Evolutionary conservation across 2,797 vertebrate genomes (phyloP), one percentile per base, ranked within the genome.

Genomic region (Pseudomugil gertrudae): DNA sequence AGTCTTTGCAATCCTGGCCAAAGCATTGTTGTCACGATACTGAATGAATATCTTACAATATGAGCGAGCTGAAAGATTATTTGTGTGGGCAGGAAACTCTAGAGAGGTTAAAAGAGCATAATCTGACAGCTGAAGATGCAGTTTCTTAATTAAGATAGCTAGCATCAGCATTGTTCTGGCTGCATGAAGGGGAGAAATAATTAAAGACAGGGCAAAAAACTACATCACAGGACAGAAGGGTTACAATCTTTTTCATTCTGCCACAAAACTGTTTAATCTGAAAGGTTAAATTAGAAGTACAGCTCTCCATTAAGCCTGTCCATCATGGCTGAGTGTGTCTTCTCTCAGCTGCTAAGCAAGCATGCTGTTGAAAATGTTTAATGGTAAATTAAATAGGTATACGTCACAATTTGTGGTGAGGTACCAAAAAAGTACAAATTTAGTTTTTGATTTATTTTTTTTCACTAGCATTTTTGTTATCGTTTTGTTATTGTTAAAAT

Each of bases 91-190:
- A 62, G 62, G 70, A 76, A 74, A 65, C 60, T 81, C 64, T 51
- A 17, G 66, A 69, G 69, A 78, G 76, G 79, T 85, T 76, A 80
- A 69, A 62, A 60, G 51, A 84, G 66, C 74, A 51, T 79, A 86
- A 89, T 83, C 70, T 74, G 78, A 83, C 86, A 89, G 86, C 86
- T 89, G 72, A 83, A 84, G 83, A 82, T 81, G 83, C 79, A 72
- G 77, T 78, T 83, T 86, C 72, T 69, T 83, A 66, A 78, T 89
- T 78, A 85, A 78, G 76, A 80, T 58, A 76, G 78, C 67, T 56
- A 61, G 66, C 74, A 84, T 85, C 83, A 87, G 80, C 72, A 53
- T 68, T 78, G 60, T 78, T 79, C 74, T 26, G 63, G 40, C 65
- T 67, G 71, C 66, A 74, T 59, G 78, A 78, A 63, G 59, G 57